Conservation (phyloP, 2,113 vertebrate genomes). For the Brachyhypopomus occidentalis region DNA sequence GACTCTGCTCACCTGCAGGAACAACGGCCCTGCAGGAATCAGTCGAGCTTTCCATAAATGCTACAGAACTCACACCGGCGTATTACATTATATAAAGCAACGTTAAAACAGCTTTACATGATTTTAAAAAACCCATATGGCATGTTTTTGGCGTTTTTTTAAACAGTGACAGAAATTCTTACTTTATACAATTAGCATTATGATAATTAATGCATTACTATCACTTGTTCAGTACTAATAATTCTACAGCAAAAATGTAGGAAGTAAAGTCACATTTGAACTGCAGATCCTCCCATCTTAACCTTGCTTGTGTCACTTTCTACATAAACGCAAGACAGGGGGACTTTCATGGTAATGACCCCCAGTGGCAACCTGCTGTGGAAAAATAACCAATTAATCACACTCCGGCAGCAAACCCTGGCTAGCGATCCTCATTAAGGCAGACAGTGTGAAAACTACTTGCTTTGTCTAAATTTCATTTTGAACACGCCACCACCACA, state of each 20-base stretch:
- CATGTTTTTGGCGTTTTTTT: no score
- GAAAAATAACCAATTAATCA: slow-evolving; percentile 24
- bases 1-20: slow-evolving; percentile 38
- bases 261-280: background rate
- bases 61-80: slow-evolving; percentile 16
- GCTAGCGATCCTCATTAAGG: slow-evolving; percentile 14
- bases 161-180: no score
- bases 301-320: background rate
- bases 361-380: background rate
- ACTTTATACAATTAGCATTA: no score
- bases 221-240: background rate
- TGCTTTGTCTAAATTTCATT: background rate
- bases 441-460: slow-evolving; percentile 9
- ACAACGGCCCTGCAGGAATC: slow-evolving; percentile 30
- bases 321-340: background rate
- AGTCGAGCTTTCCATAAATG: slow-evolving; percentile 24
- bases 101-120: background rate
- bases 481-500: background rate
- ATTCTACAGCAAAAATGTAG: background rate
- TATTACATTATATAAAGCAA: slow-evolving; percentile 13
- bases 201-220: no score
- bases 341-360: slow-evolving; percentile 8
- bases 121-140: no score
- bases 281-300: background rate
- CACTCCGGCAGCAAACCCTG: background rate